Base-by-base conservation (phyloP, 2,113 vertebrate species). In the Xiphophorus hellerii region DNA sequence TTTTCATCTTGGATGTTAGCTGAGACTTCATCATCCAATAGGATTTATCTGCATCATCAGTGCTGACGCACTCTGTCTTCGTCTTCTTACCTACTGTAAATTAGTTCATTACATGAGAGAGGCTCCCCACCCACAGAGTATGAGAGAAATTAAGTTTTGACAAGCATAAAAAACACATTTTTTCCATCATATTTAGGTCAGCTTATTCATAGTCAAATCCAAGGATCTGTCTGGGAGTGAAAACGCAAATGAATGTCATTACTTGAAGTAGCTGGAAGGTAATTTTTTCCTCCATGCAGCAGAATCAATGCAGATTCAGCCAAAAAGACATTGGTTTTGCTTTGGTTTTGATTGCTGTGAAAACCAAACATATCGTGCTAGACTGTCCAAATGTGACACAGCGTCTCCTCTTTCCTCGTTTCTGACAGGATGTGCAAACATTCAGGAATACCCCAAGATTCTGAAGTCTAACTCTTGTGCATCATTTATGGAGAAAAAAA, bases 131-230 rank as follows among this genome's bases (percentile, higher is more conserved):
- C 7, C 31, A 5, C 8, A 44, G 74, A 68, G 65, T n/a, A 66
- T 25, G 62, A 72, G 35, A 58, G 51, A n/a, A n/a, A 58, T 58
- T 25, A 58, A 51, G 9, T 66, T 66, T n/a, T 62, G 81, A 81
- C 62, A 14, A 35, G 48, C 22, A 71, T 76, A 60, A 66, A 83
- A 37, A 37, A 78, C 31, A 42, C 17, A 29, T 76, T 82, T 83
- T 85, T 37, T 75, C 71, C 71, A 6, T 67, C 25, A 42, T 85
- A 84, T 86, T 84, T 84, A 76, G 70, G 85, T 84, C 73, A 74
- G 51, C 60, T 80, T 66, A 74, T 86, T 81, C 77, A 74, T 67
- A 66, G 74, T 81, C 62, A 67, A 78, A 67, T 15, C 14, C 5
- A 29, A 42, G 64, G 65, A 77, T 51, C 51, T 30, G 72, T 76